Conservation (phyloP, 2,113 vertebrate genomes). For the Brachypteracias leptosomus region DNA sequence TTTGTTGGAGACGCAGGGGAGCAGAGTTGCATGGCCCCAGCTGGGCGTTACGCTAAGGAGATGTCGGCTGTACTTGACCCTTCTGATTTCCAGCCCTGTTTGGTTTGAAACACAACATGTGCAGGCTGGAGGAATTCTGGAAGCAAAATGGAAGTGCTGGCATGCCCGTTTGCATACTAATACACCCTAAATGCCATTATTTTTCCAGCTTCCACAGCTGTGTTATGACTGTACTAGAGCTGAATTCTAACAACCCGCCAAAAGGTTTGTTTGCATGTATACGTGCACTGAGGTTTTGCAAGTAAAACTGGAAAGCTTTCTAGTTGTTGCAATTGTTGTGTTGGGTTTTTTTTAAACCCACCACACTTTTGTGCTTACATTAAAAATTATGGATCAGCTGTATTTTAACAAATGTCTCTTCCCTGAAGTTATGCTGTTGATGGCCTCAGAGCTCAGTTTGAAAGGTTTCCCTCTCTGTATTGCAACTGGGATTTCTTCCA, state of each 20-base stretch:
- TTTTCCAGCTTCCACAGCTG: conserved; percentile 67
- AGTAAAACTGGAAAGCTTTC: conserved; percentile 48
- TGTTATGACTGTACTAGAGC: conserved; percentile 66
- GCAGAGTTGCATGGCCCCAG: neutral
- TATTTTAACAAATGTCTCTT: conserved; percentile 63
- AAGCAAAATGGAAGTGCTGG: conserved; percentile 35
- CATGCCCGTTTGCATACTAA: conserved; percentile 60
- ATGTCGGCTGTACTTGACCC: conserved; percentile 25
- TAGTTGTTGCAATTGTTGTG: conserved; percentile 26
- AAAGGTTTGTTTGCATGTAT: conserved; percentile 67
- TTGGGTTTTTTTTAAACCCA: neutral
- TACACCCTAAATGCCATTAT: conserved; percentile 49
- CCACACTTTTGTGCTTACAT: conserved; percentile 43
- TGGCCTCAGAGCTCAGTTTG: conserved; percentile 60
- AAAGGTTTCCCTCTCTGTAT: conserved; percentile 51
- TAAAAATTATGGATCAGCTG: conserved; percentile 57
- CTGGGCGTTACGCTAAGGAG: neutral
- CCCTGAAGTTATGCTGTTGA: conserved; percentile 53
- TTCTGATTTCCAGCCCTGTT: conserved; percentile 15
- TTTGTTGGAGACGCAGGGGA: neutral
- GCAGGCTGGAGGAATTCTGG: conserved; percentile 57
- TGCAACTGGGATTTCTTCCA: conserved; percentile 67
- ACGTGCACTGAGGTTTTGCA: conserved; percentile 33
- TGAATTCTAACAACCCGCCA: conserved; percentile 68
- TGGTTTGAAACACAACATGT: conserved; percentile 2